Evolutionary conservation across 2,888 invertebrate genomes (phyloP), one percentile per base, ranked within the genome.

Genomic region (Cheilosia vulpina): DNA sequence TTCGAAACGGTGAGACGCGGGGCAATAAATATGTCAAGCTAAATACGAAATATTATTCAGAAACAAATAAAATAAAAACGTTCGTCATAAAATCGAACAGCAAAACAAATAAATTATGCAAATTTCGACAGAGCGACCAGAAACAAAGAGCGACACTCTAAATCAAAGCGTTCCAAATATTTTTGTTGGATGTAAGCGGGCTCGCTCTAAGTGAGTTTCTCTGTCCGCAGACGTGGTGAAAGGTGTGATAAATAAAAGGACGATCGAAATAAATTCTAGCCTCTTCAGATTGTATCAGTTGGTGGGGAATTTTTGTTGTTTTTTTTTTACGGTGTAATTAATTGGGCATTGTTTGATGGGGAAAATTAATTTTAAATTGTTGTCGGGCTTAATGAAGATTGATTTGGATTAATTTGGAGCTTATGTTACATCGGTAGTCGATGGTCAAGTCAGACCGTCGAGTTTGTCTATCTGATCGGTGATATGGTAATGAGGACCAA

Each of bases 51-150:
- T 85, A 85, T 81, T 85, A 85, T 85, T 85, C 85, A 19, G 13
- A 50, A 50, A 50, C 21, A 34, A 52, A n/a, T 9, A 52, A 19
- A 52, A 52, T 19, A 21, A 52, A 72, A 85, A 57, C 81, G 81
- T 81, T 85, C 72, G 50, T 81, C 81, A 85, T 85, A 85, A 85
- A 85, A 85, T 81, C 85, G 85, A 85, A 85, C 72, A 81, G 77
- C 76, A 77, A 85, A 85, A 81, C 72, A 85, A 57, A 85, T 85
- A 85, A 85, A 85, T 77, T 85, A 85, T 85, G 85, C 81, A 76
- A 85, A 85, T 85, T 77, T 85, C 68, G 85, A 81, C 85, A 78
- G 71, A 38, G 4, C 57, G 58, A 71, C 69, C 27, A 38, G 55
- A 53, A 79, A 62, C 63, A 58, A 38, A 15, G 15, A 47, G 38